A percentile compares a stretch with the other conserved stretches of the same genome.
Conservation (phyloP, 2,797 vertebrate genomes). For the Neoniphon sammara region DNA sequence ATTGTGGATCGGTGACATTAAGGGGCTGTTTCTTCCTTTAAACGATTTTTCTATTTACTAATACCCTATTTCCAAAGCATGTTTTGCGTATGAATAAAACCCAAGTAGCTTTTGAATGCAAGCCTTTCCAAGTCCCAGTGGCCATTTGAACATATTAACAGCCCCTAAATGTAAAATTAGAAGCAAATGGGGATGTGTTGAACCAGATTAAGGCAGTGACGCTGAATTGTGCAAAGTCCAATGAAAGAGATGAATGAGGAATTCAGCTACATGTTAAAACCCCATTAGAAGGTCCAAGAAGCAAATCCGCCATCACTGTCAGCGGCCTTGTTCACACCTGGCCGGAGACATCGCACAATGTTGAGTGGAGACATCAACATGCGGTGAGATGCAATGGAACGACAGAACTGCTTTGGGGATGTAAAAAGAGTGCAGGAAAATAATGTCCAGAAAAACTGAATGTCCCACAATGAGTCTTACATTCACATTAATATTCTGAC, state of each 20-base stretch:
- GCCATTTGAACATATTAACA: slow-evolving; percentile 27
- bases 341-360: background rate
- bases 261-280: slow-evolving; percentile 18
- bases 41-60: slow-evolving; percentile 19
- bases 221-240: background rate
- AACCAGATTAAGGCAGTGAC: background rate
- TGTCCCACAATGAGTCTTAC: too few species aligned
- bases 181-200: background rate
- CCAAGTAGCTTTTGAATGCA: slow-evolving; percentile 39
- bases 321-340: slow-evolving; percentile 33
- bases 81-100: slow-evolving; percentile 42
- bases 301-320: slow-evolving; percentile 5
- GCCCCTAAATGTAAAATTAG: slow-evolving; percentile 16
- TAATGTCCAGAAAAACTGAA: too few species aligned
- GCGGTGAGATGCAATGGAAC: background rate
- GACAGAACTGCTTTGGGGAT: background rate
- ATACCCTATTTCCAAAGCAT: slow-evolving; percentile 55
- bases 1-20: background rate
- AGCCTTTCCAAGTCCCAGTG: slow-evolving; percentile 21
- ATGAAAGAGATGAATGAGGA: background rate
- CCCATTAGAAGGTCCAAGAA: slow-evolving; percentile 16
- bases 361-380: too few species aligned
- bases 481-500: too few species aligned
- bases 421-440: too few species aligned
- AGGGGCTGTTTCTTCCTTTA: slow-evolving; percentile 42